Conservation (phyloP, 2,113 vertebrate genomes). For the Brienomyrus brachyistius region DNA sequence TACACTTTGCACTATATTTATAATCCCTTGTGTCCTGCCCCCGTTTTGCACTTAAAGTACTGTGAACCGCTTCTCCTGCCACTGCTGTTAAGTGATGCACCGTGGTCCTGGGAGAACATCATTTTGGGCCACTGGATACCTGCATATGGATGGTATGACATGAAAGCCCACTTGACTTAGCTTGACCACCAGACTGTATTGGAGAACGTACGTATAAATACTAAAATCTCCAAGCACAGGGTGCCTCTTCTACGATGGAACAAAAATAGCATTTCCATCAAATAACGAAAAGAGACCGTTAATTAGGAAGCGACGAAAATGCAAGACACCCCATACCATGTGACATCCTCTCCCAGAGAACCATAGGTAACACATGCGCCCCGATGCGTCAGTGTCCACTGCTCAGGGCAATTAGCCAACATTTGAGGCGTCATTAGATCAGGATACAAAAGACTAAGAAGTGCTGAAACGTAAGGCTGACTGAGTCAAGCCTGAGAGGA, state of each 20-base stretch:
- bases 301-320: constrained; percentile 34
- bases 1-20: not conserved
- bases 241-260: not conserved
- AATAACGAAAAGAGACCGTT: constrained; percentile 37
- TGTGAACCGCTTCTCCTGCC: not conserved
- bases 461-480: not conserved
- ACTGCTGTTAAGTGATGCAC: not conserved
- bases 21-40: not conserved
- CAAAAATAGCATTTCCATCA: constrained; percentile 56
- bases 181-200: constrained; percentile 33
- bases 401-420: not conserved
- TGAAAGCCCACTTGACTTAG: not conserved
- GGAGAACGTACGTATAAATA: constrained; percentile 22
- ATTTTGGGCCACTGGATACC: not conserved
- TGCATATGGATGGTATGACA: not conserved
- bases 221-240: constrained; percentile 36
- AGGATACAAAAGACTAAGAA: not conserved
- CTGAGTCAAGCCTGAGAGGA: not conserved
- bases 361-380: not conserved
- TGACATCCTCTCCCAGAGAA: not conserved
- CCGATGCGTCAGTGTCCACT: not conserved
- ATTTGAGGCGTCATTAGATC: not conserved
- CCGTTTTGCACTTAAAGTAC: not conserved
- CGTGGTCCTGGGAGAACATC: not conserved
- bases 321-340: constrained; percentile 41